Percentiles rank a stretch among this genome's conserved stretches.
Evolutionary conservation across 2,888 invertebrate genomes (phyloP).

Genomic region (Colostygia pectinataria): DNA sequence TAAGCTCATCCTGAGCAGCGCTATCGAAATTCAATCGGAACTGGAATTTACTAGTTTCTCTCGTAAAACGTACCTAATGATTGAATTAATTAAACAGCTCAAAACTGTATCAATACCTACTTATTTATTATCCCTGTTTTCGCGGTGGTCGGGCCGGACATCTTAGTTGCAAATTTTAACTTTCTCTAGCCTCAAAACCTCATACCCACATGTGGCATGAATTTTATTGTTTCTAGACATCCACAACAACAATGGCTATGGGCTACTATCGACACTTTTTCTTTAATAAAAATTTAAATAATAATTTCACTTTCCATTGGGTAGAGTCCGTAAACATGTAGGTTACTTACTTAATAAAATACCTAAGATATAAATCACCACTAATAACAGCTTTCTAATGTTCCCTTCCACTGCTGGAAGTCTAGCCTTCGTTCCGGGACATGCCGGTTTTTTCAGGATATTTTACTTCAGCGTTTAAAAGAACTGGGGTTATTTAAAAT

Average conservation of each 20-base stretch:
- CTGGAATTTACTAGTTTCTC: constrained; percentile 22
- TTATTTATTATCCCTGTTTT: constrained; percentile 47
- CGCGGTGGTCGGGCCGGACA: constrained; percentile 59
- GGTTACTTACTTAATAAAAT: not conserved
- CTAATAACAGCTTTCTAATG: too few species aligned
- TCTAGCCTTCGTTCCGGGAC: too few species aligned
- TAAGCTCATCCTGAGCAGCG: constrained; percentile 12
- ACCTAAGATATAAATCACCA: too few species aligned
- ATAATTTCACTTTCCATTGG: constrained; percentile 20
- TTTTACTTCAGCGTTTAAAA: too few species aligned
- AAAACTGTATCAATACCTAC: constrained; percentile 29
- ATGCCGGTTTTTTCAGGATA: too few species aligned
- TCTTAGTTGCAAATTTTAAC: constrained; percentile 71
- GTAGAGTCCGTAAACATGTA: not conserved
- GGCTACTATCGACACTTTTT: constrained; percentile 18
- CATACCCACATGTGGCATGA: constrained; percentile 63
- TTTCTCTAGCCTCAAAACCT: constrained; percentile 82
- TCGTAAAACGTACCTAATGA: constrained; percentile 13
- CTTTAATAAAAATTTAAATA: constrained; percentile 28
- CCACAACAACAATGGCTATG: constrained; percentile 41
- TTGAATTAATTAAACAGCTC: constrained; percentile 27
- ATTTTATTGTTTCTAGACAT: constrained; percentile 71
- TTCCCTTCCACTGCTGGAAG: too few species aligned
- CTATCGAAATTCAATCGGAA: constrained; percentile 17
- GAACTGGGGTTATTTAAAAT: too few species aligned